Base-by-base conservation (phyloP, 2,888 invertebrate genomes). In the Eurytoma adleriae region DNA sequence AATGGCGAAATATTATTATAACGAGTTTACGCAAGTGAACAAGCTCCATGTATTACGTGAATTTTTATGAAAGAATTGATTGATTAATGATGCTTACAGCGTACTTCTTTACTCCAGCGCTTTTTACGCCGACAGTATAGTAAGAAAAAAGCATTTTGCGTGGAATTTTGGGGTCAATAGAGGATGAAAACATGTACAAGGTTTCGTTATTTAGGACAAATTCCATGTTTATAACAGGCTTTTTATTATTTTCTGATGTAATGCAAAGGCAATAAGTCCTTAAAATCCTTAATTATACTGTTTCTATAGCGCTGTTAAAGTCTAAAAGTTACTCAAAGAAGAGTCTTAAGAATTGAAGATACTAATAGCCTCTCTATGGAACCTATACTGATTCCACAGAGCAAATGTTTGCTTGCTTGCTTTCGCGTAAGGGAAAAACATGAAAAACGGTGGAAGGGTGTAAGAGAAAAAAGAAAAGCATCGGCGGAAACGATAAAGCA, bases 401-500 rank as follows among this genome's bases (percentile, higher is more conserved):
- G 16, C 61, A 62, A 61, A 72, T 72, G 18, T 24, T 50, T 62
- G 16, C n/a, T n/a, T 40, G 40, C 24, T 24, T 24, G 24, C 24
- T 24, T 24, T 24, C 24, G n/a, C 0, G 24, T 3, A 30, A 52
- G 64, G 14, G 52, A 59, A 62, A 4, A 59, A 59, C 4, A 7
- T 27, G 54, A 16, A 27, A 69, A 69, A 57, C 16, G 16, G 7
- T 5, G 52, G 16, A 16, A 52, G 50, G 7, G 50, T 50, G 12
- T 12, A 50, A 7, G 27, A 27, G n/a, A 62, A 72, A 18, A 24
- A 62, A 54, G 30, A 52, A 54, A 40, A 40, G 20, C 50, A 18
- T 10, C 18, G 20, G 30, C 30, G 66, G 66, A 67, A 67, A 67
- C 66, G 48, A 67, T 67, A 67, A 67, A 67, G 20, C 18, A 66